Conservation (phyloP, 2,888 invertebrate species). For the Acholoe squamosa region DNA sequence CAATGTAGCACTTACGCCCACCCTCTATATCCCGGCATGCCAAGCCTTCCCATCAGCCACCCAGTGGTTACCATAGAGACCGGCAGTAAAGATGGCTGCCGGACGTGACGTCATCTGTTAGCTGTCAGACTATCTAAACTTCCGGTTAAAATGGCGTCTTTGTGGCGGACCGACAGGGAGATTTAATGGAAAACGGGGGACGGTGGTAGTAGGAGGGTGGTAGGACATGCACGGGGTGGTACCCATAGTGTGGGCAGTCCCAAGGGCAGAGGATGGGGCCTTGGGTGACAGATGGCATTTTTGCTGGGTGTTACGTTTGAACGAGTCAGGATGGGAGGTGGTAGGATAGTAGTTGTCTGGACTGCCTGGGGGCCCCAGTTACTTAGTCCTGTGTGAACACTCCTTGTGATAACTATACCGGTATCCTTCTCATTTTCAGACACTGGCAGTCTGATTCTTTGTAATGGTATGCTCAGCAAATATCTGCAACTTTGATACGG, state of each 20-base stretch:
- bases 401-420: too few relatives aligned
- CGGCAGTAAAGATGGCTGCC: background rate
- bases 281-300: background rate
- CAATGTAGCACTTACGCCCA: background rate
- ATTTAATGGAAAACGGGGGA: background rate
- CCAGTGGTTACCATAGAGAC: slow-evolving; percentile 5
- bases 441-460: too few relatives aligned
- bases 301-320: too few relatives aligned
- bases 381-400: background rate
- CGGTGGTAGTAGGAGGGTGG: background rate
- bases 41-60: background rate
- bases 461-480: too few relatives aligned
- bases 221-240: background rate
- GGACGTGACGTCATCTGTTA: slow-evolving; percentile 53
- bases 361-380: background rate
- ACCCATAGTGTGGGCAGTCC: too few relatives aligned
- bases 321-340: background rate
- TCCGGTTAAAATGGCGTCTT: slow-evolving; percentile 25
- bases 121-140: slow-evolving; percentile 41
- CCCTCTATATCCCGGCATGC: too few relatives aligned
- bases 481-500: too few relatives aligned
- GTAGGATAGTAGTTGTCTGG: background rate
- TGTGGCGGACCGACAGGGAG: background rate
- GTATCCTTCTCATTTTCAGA: too few relatives aligned
- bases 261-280: background rate